These are phyloP conservation scores for Baryphthengus martii DNA, from an alignment of 2,113 vertebrate species.

Conservation along the genomic window DNA sequence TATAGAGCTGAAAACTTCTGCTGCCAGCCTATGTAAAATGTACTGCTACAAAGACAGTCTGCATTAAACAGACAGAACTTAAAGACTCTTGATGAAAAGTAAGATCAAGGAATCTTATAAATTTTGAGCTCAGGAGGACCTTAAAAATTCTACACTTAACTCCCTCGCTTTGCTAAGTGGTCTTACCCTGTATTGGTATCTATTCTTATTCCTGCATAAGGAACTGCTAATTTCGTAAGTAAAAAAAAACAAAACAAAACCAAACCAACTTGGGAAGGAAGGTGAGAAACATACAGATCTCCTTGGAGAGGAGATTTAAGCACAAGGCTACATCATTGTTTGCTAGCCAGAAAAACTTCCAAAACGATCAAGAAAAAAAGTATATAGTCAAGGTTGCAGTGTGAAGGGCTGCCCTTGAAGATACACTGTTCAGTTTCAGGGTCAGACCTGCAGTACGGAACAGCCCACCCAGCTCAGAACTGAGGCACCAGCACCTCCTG, in stretches of 20 bases:
- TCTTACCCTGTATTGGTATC: not conserved
- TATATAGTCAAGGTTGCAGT: rapidly evolving
- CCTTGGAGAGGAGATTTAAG: not conserved
- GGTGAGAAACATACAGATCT: not conserved
- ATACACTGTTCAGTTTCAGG: not conserved
- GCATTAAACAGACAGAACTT: not conserved
- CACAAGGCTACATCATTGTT: not conserved
- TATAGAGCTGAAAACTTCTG: not conserved
- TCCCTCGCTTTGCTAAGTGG: not conserved
- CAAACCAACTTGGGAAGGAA: not conserved
- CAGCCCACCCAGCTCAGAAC: not conserved
- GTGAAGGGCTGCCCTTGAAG: not conserved
- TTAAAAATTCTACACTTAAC: not conserved
- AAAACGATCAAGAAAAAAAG: not conserved
- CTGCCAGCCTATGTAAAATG: not conserved
- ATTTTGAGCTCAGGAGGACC: not conserved
- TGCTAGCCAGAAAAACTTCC: not conserved
- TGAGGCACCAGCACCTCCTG: not conserved
- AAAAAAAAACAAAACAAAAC: not conserved
- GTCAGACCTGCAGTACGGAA: not conserved
- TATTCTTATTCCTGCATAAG: not conserved
- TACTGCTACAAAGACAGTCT: not conserved
- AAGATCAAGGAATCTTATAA: not conserved
- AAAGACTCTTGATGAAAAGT: not conserved
- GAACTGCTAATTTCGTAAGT: not conserved